These are phyloP conservation scores for Amphiprion clarkii DNA, from an alignment of 2,797 vertebrate species.

Conservation along the genomic window DNA sequence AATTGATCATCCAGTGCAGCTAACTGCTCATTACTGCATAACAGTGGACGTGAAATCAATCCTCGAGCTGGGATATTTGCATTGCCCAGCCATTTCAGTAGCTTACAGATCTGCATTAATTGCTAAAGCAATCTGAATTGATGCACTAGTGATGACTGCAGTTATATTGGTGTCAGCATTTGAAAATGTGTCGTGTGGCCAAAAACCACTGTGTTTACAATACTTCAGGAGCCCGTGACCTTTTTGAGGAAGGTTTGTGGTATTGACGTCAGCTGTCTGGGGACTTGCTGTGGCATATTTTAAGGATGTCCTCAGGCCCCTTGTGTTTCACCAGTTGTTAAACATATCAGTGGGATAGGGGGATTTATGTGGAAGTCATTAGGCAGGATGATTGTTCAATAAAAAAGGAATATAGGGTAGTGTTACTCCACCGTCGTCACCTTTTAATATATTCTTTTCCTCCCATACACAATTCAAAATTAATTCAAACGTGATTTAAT, in stretches of 20 bases:
- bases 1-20: conserved; percentile 45
- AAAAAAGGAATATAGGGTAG: background rate
- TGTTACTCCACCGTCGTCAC: background rate
- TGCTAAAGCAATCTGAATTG: conserved; percentile 45
- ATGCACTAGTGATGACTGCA: conserved; percentile 64
- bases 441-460: background rate
- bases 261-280: background rate
- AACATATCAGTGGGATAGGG: background rate
- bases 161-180: conserved; percentile 46
- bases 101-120: conserved; percentile 48
- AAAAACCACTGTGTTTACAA: conserved; percentile 13
- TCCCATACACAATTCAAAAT: background rate
- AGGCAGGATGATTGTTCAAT: background rate
- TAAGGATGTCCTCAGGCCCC: background rate
- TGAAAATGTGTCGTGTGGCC: conserved; percentile 11
- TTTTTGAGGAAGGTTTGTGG: conserved; percentile 16
- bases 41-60: conserved; percentile 69
- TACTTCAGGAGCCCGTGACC: conserved; percentile 7
- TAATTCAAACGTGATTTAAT: background rate
- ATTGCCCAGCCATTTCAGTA: conserved; percentile 45
- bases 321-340: background rate
- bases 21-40: conserved; percentile 50
- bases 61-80: conserved; percentile 50
- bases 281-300: background rate
- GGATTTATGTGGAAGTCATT: background rate